phyloP scores from a whole-genome alignment of 2,797 vertebrate species.

The Sylvilagus floridanus region DNA sequence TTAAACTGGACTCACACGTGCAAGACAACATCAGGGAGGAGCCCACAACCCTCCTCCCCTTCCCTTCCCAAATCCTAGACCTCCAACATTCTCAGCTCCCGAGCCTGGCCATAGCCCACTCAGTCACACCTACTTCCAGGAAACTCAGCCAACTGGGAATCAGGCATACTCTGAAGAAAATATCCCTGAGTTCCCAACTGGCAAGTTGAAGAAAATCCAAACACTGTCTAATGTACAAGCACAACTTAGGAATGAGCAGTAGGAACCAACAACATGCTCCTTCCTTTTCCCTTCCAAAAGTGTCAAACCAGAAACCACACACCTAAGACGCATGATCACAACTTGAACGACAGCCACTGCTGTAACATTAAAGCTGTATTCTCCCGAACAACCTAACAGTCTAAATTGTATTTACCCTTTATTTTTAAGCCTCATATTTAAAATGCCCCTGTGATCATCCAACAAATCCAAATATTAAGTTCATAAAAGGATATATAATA shows the following conservation, averaged over 20 bases:
- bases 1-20: not conserved
- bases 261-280: not conserved
- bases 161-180: not conserved
- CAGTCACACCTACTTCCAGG: not conserved
- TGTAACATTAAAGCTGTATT: not conserved
- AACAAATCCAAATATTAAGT: conserved; percentile 38
- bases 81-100: not conserved
- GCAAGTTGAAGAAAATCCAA: not conserved
- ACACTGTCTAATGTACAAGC: not conserved
- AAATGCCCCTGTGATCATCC: not conserved
- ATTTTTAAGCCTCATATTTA: conserved; percentile 43
- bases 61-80: not conserved
- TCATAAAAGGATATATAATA: conserved; percentile 6
- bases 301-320: not conserved
- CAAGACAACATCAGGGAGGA: not conserved
- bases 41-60: too few relatives aligned
- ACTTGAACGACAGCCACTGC: not conserved
- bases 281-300: not conserved
- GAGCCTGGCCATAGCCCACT: not conserved
- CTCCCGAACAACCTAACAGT: not conserved
- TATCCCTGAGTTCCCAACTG: not conserved
- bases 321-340: not conserved
- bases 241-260: not conserved
- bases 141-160: not conserved
- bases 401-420: not conserved